phyloP scores from a whole-genome alignment of 2,888 invertebrate genomes.

The Ptilodon capucinus region DNA sequence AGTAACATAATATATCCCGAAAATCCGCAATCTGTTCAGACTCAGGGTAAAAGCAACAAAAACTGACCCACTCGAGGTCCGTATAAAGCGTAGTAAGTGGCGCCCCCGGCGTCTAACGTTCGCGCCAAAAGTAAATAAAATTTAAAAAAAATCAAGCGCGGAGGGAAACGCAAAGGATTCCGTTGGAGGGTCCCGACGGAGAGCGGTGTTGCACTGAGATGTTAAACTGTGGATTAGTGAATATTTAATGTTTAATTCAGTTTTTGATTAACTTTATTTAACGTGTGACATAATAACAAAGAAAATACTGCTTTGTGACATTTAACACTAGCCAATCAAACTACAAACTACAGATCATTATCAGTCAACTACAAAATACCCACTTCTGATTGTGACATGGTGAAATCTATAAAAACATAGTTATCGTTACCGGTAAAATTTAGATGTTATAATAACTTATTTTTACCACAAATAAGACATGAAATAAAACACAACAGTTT shows the following conservation, averaged over 20 bases:
- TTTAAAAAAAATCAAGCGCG: conserved; percentile 53
- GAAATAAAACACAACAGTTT: no score
- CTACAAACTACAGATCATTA: no score
- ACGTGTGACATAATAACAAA: no score
- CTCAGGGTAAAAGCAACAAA: conserved; percentile 34
- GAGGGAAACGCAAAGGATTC: conserved; percentile 61
- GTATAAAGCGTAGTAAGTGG: conserved; percentile 58
- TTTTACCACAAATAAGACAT: no score
- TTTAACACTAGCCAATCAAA: no score
- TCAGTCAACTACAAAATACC: no score
- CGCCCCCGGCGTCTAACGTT: conserved; percentile 61
- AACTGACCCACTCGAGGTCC: conserved; percentile 38
- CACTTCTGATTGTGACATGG: no score
- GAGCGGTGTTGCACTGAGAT: conserved; percentile 26
- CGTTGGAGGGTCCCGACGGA: conserved; percentile 41
- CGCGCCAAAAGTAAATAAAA: conserved; percentile 54
- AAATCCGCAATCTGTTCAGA: conserved; percentile 4
- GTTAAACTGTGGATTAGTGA: conserved; percentile 4
- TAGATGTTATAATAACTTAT: no score
- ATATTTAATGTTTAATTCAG: background rate
- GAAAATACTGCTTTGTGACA: no score
- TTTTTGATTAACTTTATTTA: no score
- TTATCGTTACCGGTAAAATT: no score
- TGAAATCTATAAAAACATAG: no score
- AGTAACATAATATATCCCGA: background rate